Conservation (phyloP, 2,888 invertebrate species). For the Penaeus monodon region DNA sequence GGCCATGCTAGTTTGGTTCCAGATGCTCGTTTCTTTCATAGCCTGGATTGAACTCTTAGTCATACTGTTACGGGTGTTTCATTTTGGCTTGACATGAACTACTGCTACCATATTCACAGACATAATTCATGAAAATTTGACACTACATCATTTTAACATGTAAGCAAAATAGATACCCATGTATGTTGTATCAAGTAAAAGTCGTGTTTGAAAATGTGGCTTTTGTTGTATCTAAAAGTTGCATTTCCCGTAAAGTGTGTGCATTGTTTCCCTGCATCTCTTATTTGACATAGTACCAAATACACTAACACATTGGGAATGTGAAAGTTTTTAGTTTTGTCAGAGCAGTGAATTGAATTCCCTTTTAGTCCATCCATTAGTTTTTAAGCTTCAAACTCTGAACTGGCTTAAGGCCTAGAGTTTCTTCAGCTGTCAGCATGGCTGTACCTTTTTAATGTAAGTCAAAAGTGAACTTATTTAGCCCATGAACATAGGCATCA, state of each 20-base stretch:
- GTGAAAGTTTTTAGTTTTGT: conserved; percentile 16
- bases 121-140: conserved; percentile 17
- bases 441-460: conserved; percentile 19
- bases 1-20: conserved; percentile 41
- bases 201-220: conserved; percentile 27
- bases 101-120: conserved; percentile 34
- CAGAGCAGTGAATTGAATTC: conserved; percentile 6
- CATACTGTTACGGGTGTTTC: conserved; percentile 16
- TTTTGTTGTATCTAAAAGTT: conserved; percentile 38
- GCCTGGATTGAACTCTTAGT: conserved; percentile 38
- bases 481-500: conserved; percentile 17
- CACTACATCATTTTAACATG: conserved; percentile 19
- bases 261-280: conserved; percentile 35
- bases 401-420: conserved; percentile 12
- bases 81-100: conserved; percentile 30
- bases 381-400: conserved; percentile 20
- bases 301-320: conserved; percentile 40
- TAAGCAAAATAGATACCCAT: conserved; percentile 4
- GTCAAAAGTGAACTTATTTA: conserved; percentile 19
- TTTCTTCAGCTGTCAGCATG: conserved; percentile 41
- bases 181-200: conserved; percentile 14
- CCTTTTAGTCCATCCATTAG: conserved; percentile 31
- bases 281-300: conserved; percentile 30
- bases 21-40: conserved; percentile 38
- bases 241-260: conserved; percentile 31